Percentiles rank a stretch among this genome's conserved stretches.
phyloP scores from a whole-genome alignment of 2,113 vertebrate species.

The Aegypius monachus region DNA sequence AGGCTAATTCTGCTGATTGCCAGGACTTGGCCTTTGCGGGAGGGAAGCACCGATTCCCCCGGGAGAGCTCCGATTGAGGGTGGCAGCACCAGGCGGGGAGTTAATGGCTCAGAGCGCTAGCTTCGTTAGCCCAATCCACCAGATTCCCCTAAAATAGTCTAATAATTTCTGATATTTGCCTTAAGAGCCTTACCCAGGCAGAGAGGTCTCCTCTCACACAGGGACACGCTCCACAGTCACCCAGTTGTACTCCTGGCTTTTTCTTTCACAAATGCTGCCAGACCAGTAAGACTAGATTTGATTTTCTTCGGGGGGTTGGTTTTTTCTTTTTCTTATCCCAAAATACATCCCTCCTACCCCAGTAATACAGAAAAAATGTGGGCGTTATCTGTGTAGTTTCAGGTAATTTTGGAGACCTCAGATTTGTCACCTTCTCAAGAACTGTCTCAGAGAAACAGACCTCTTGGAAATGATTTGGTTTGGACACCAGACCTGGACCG shows the following conservation, averaged over 20 bases:
- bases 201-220: background rate
- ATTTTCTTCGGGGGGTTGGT: background rate
- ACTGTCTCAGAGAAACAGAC: background rate
- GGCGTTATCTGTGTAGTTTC: background rate
- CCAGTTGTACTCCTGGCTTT: background rate
- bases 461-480: accelerated
- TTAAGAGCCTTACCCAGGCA: background rate
- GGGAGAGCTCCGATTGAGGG: accelerated
- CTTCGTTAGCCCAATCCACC: background rate
- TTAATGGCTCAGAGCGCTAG: accelerated
- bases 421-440: background rate
- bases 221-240: background rate
- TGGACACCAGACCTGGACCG: accelerated
- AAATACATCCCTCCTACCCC: background rate
- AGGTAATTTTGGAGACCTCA: background rate
- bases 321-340: background rate
- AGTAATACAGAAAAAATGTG: background rate
- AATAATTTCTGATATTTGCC: background rate
- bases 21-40: background rate
- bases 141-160: background rate
- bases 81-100: background rate
- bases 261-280: background rate
- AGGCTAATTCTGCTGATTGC: background rate
- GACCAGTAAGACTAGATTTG: background rate
- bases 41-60: accelerated